Percentiles rank a stretch among this genome's conserved stretches.
Conservation (phyloP, 1,140 invertebrate genomes). For the Acromyrmex heyeri region DNA sequence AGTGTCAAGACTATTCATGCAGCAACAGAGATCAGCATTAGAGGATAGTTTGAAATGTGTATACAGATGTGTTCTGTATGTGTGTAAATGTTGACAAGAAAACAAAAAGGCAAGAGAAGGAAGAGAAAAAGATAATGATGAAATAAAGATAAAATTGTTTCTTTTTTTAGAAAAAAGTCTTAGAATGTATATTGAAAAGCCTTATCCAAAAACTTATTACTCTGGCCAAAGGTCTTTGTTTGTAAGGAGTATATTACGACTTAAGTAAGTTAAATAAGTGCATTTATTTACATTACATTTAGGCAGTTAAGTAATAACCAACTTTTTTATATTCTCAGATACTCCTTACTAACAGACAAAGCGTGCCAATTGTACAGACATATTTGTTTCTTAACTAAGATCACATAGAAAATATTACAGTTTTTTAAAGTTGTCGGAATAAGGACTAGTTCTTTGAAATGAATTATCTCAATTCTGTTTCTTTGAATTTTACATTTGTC, state of each 20-base stretch:
- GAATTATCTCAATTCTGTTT: conserved; percentile 38
- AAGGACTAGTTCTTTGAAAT: conserved; percentile 34
- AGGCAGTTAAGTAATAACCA: conserved; percentile 15
- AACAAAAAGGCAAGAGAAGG: neutral
- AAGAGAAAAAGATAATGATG: neutral
- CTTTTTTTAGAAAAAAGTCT: conserved; percentile 40
- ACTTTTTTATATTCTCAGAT: conserved; percentile 42
- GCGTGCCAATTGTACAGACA: conserved; percentile 63
- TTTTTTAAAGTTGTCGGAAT: neutral
- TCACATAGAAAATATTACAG: conserved; percentile 1
- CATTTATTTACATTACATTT: conserved; percentile 47
- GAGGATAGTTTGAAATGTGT: conserved; percentile 25
- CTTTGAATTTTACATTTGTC: conserved; percentile 31
- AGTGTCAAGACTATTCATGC: conserved; percentile 39
- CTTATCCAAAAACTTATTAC: conserved; percentile 61
- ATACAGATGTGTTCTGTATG: conserved; percentile 26
- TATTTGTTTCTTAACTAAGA: conserved; percentile 38
- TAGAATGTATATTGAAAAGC: conserved; percentile 61
- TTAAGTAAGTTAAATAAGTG: conserved; percentile 38
- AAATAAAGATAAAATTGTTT: conserved; percentile 47
- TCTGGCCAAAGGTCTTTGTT: conserved; percentile 59
- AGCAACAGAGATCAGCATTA: conserved; percentile 31
- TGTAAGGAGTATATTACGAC: conserved; percentile 47
- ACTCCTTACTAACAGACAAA: conserved; percentile 51
- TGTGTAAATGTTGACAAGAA: neutral